phyloP scores from a whole-genome alignment of 2,888 invertebrate genomes.

The Cerceris ruficornis region DNA sequence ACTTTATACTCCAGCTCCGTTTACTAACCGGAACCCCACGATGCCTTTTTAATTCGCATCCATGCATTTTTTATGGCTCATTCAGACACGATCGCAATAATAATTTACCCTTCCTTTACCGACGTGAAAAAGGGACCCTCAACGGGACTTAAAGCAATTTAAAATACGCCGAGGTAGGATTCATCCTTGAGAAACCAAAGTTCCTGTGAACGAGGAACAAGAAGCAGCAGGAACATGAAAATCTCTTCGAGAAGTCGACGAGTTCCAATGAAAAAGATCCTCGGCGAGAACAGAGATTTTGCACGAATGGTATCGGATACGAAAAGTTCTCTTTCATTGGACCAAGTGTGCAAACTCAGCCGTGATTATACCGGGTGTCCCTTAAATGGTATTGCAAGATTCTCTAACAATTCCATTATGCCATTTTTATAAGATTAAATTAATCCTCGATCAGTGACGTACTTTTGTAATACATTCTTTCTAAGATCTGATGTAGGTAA shows the following conservation, averaged over 20 bases:
- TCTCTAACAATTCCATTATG: too few species aligned
- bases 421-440: constrained; percentile 25
- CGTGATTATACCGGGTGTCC: constrained; percentile 1
- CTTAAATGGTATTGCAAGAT: too few species aligned
- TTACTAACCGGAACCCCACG: too few species aligned
- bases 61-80: too few species aligned
- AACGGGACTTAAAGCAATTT: constrained; percentile 9
- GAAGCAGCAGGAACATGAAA: constrained; percentile 15
- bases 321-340: constrained; percentile 31
- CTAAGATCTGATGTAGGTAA: too few species aligned
- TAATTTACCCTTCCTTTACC: constrained; percentile 7
- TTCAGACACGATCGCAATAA: not conserved
- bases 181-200: not conserved
- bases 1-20: too few species aligned
- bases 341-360: constrained; percentile 18
- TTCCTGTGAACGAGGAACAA: constrained; percentile 1
- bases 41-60: too few species aligned
- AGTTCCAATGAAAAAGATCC: constrained; percentile 23
- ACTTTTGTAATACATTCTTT: too few species aligned
- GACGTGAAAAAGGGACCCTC: constrained; percentile 3
- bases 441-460: constrained; percentile 9
- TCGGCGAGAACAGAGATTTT: constrained; percentile 23
- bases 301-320: constrained; percentile 22
- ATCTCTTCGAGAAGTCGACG: constrained; percentile 33
- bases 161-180: not conserved